Base-by-base conservation (phyloP, 2,797 vertebrate species). In the Sparus aurata region DNA sequence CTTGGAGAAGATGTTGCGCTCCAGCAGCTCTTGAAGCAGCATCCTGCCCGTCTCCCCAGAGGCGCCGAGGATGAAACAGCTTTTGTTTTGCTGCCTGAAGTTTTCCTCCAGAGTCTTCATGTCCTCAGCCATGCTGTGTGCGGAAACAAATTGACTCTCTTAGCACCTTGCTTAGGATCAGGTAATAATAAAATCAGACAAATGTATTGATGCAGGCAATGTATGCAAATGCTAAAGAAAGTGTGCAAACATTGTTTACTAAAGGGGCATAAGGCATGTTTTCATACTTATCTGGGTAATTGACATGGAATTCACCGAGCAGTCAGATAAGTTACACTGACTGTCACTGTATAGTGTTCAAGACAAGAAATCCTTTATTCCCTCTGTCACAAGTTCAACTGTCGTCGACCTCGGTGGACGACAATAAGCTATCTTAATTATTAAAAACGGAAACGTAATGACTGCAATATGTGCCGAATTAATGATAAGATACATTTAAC, bases 11-110 rank as follows among this genome's bases (percentile, higher is more conserved):
- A 97, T 69, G 25, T 89, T 93, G 58, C 91, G 92, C n/a, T 91
- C 65, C 75, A 97, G 79, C 43, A 98, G 92, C 85, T 98, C 95
- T 63, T 91, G 92, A 4, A 99, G 87, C 69, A 99, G 82, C 46
- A 41, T 46, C 52, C 70, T 93, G 38, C 98, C 98, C 0, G 97
- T 97, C 89, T 96, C 97, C 10, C 98, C 98, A 0, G 97, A 97
- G 12, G 96, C 97, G 0, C 98, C 98, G 2, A 99, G 94, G 81
- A 99, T 90, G 62, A 99, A 98, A 66, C 96, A 98, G 18, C 91
- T 95, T n/a, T 65, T 93, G 73, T 96, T 97, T 55, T 95, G 91
- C 78, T 89, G 83, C 70, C 27, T 90, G 88, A 96, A 96, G 61
- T 85, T 88, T 47, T 96, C 95, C 68, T 91, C 90, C 80, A 92